A percentile compares a stretch with the other conserved stretches of the same genome.
Conservation (phyloP, 2,888 invertebrate species). For the Pilophorus perplexus region DNA sequence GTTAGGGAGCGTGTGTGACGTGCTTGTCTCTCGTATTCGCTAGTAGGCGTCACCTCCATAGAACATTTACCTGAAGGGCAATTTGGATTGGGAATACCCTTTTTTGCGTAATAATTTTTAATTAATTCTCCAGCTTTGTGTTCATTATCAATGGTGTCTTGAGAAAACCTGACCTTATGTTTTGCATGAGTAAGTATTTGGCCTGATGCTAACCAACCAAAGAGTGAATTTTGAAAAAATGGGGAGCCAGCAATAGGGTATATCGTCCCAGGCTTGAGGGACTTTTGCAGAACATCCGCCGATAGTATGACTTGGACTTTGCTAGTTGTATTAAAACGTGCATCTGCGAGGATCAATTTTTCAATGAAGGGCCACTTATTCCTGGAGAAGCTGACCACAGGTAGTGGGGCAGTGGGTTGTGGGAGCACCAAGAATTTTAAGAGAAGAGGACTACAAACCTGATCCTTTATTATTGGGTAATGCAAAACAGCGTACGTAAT, state of each 20-base stretch:
- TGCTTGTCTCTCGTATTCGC: neutral
- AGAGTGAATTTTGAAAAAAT: neutral
- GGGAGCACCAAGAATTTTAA: neutral
- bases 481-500: neutral
- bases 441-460: neutral
- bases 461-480: neutral
- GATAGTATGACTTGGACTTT: neutral
- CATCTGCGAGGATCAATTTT: neutral
- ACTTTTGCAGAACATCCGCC: neutral
- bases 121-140: neutral
- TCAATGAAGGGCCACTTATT: neutral
- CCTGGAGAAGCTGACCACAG: neutral
- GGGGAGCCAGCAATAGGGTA: constrained; percentile 2
- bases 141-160: constrained; percentile 13
- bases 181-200: neutral
- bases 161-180: neutral
- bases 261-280: neutral
- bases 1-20: neutral
- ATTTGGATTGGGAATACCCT: neutral
- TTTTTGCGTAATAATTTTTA: neutral
- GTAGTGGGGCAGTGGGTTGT: neutral
- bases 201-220: constrained; percentile 16
- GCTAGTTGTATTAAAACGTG: neutral
- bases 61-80: neutral
- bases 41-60: neutral